A percentile compares a stretch with the other conserved stretches of the same genome.
phyloP scores from a whole-genome alignment of 2,888 invertebrate species.

The Cylloceria caligata region DNA sequence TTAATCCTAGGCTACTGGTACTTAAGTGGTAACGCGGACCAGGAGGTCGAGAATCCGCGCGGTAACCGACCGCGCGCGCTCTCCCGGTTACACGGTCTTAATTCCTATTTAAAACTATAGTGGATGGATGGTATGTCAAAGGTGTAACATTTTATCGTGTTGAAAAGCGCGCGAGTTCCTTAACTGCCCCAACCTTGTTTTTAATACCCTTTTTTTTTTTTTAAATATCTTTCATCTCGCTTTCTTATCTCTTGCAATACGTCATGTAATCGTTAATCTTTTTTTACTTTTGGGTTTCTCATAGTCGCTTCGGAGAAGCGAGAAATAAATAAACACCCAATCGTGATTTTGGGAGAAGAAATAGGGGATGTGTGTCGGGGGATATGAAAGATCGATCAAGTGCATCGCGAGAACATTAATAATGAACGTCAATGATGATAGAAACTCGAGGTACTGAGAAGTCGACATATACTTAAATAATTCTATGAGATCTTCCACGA shows the following conservation, averaged over 20 bases:
- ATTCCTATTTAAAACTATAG: conserved; percentile 58
- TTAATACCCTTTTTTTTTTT: neutral
- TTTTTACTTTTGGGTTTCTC: neutral
- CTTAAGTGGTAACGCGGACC: conserved; percentile 56
- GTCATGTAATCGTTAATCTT: neutral
- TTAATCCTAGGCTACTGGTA: conserved; percentile 67
- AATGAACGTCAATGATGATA: neutral
- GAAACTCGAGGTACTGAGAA: conserved; percentile 7
- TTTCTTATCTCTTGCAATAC: neutral
- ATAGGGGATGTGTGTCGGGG: neutral
- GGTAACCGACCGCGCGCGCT: conserved; percentile 49
- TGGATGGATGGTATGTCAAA: conserved; percentile 29
- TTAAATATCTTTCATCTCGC: neutral
- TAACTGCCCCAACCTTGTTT: neutral
- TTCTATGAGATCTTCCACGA: conserved; percentile 28
- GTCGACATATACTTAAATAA: neutral
- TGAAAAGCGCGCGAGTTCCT: conserved; percentile 21
- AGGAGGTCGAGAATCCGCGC: conserved; percentile 24
- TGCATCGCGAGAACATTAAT: neutral
- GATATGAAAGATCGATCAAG: conserved; percentile 16
- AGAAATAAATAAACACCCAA: neutral
- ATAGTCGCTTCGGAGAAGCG: neutral
- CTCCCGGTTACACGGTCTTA: conserved; percentile 53
- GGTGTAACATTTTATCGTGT: conserved; percentile 40
- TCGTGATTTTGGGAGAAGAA: neutral